phyloP scores from a whole-genome alignment of 2,113 vertebrate genomes.

The Corynorhinus townsendii region DNA sequence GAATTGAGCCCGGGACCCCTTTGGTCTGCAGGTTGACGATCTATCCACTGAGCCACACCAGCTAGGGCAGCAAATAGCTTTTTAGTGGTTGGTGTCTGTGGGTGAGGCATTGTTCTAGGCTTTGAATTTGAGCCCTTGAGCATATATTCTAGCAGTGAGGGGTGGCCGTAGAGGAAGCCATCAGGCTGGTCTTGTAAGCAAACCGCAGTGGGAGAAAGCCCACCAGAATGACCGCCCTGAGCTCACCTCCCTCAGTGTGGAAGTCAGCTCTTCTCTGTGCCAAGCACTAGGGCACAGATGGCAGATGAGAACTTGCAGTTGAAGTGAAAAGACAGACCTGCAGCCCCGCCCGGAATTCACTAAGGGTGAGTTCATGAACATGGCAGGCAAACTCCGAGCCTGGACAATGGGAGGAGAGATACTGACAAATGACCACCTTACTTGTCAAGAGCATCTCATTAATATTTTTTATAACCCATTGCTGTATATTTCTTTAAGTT shows the following conservation, averaged over 20 bases:
- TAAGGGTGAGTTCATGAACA: not conserved
- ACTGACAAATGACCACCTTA: rapidly evolving
- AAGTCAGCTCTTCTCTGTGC: not conserved
- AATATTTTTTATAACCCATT: not conserved
- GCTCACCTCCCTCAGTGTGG: not conserved
- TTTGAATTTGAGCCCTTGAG: not conserved
- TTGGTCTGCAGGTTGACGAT: not conserved
- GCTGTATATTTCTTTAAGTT: not conserved
- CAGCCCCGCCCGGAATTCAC: not conserved
- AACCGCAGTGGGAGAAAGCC: not conserved
- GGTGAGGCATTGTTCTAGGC: not conserved
- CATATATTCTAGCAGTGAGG: not conserved
- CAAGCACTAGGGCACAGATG: not conserved
- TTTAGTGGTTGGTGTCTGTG: not conserved
- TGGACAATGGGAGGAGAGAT: not conserved
- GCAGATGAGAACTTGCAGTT: not conserved
- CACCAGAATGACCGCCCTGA: rapidly evolving
- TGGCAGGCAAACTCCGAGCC: not conserved
- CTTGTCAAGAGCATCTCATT: not conserved
- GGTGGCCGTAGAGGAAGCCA: not conserved
- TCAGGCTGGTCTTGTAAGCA: not conserved
- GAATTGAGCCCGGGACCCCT: not conserved
- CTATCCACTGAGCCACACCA: not conserved
- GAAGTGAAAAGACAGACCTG: constrained; percentile 2
- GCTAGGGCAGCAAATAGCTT: not conserved